Base-by-base conservation (phyloP, 2,113 vertebrate species). In the Cyrtonyx montezumae region DNA sequence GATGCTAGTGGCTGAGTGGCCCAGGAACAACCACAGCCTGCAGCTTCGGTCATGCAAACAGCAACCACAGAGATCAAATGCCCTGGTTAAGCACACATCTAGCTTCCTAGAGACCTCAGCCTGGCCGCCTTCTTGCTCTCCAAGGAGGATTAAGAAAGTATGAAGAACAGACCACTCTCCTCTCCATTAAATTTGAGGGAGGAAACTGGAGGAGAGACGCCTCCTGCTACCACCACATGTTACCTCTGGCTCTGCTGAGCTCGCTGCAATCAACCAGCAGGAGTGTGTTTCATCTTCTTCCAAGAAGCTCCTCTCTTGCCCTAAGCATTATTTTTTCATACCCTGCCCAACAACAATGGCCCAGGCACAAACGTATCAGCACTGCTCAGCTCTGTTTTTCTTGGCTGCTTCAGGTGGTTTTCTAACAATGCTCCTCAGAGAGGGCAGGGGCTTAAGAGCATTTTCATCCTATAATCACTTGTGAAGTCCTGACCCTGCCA, bases 301-400 rank as follows among this genome's bases (percentile, higher is more conserved):
- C 91, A 92, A 86, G 58, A 46, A 91, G 62, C 56, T 92, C 45
- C 73, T 78, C 73, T 94, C 74, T 80, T 91, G 87, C 87, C 90
- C 75, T 58, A 51, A 88, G 87, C 53, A 34, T 68, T 86, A 75
- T 88, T 96, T 96, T 96, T 92, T 90, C 77, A 68, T 90, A 42
- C 30, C 36, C 59, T 55, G 70, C 51, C 78, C 70, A 67, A 93
- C 63, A 93, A 70, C 28, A 82, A 88, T 51, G 85, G 83, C 53
- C 51, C 62, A 74, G 46, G 78, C 83, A 94, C 59, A 94, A 86
- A 84, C 16, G 18, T 34, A 81, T 55, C 81, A 89, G 67, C 66
- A 71, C 16, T 1, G 19, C 55, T 93, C 86, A 81, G 88, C 53
- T 84, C 9, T 85, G 34, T 95, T 95, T 93, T 90, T 78, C 56